Evolutionary conservation across 2,113 vertebrate species (phyloP).

Genomic region (Cinclus cinclus): DNA sequence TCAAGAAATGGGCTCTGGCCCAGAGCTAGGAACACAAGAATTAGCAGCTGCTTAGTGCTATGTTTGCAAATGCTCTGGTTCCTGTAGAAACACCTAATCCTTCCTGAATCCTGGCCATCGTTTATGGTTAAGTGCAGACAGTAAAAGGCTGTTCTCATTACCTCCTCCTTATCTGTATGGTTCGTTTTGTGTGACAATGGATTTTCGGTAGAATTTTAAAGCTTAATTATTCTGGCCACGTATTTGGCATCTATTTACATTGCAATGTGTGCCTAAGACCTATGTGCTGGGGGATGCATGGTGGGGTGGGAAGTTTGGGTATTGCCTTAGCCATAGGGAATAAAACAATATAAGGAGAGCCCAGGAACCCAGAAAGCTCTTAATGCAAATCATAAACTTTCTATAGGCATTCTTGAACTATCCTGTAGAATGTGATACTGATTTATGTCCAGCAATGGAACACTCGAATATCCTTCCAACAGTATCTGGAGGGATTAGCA

Average conservation of each 20-base stretch:
- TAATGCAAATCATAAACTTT: background rate
- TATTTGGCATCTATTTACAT: background rate
- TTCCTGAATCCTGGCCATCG: conserved; percentile 33
- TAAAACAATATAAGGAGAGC: background rate
- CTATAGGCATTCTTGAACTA: background rate
- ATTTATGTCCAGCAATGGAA: background rate
- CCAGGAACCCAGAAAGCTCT: background rate
- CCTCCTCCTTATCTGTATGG: conserved; percentile 28
- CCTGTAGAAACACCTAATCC: conserved; percentile 64
- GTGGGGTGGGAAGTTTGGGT: background rate
- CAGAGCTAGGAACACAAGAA: background rate
- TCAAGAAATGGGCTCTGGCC: background rate
- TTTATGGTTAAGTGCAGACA: conserved; percentile 9
- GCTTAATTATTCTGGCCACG: conserved; percentile 5
- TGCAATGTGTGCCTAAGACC: background rate
- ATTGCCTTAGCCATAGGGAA: background rate
- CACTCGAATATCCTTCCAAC: background rate
- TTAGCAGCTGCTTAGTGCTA: conserved; percentile 41
- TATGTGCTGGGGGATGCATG: background rate
- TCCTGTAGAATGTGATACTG: background rate
- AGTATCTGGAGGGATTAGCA: background rate
- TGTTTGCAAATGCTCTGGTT: conserved; percentile 53
- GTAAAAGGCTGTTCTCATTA: conserved; percentile 15
- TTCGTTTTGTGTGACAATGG: conserved; percentile 44
- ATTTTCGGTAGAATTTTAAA: conserved; percentile 34